phyloP scores from a whole-genome alignment of 2,113 vertebrate genomes.

The Suncus etruscus region DNA sequence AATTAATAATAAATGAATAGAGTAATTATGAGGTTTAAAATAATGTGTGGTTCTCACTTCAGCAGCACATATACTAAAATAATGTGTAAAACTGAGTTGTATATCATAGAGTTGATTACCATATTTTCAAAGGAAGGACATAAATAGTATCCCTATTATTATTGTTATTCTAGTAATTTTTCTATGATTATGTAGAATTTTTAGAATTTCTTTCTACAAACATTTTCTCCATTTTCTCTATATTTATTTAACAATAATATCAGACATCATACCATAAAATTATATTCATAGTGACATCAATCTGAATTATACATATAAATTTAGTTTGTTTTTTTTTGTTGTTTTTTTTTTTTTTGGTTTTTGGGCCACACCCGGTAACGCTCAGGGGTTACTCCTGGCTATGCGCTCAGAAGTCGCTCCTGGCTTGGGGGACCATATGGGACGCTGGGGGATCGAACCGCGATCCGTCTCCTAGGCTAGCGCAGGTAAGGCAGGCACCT shows the following conservation, averaged over 20 bases:
- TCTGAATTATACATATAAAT: conserved; percentile 30
- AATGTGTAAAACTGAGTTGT: conserved; percentile 18
- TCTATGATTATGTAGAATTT: not conserved
- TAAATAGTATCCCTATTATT: not conserved
- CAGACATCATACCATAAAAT: conserved; percentile 24
- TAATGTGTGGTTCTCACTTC: not conserved
- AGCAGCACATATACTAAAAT: not conserved
- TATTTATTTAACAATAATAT: conserved; percentile 27
- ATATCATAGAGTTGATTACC: not conserved
- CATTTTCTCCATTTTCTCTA: conserved; percentile 2
- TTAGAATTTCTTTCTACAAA: too few relatives aligned
- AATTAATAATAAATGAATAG: not conserved
- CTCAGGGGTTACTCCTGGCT: too few relatives aligned
- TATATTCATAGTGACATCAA: not conserved
- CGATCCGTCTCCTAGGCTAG: too few relatives aligned
- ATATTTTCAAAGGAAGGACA: conserved; percentile 26
- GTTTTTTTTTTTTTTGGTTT: too few relatives aligned
- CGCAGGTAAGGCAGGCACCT: too few relatives aligned
- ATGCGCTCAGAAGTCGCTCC: too few relatives aligned
- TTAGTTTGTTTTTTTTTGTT: too few relatives aligned
- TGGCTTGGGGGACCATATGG: too few relatives aligned
- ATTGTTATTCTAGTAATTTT: conserved; percentile 38
- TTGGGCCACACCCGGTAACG: too few relatives aligned
- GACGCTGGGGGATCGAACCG: too few relatives aligned
- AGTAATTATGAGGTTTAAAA: conserved; percentile 50